Conservation (phyloP, 2,797 vertebrate species). For the Prionace glauca region DNA sequence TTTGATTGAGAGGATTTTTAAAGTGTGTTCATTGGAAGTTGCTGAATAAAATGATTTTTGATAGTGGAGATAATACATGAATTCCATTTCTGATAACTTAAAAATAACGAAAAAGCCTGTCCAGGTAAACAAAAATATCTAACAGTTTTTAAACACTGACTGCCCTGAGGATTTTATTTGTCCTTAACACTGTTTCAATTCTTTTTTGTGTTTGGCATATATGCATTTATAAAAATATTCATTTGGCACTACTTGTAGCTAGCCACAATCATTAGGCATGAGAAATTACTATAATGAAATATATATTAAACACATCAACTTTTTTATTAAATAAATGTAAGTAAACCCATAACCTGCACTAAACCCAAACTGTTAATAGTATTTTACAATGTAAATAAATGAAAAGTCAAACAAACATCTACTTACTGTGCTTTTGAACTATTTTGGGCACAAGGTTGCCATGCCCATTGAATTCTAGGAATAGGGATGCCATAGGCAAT, state of each 20-base stretch:
- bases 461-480: conserved; percentile 78
- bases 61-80: conserved; percentile 24
- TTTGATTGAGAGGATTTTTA: not conserved
- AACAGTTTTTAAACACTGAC: conserved; percentile 5
- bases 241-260: conserved; percentile 32
- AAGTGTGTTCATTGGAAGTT: not conserved
- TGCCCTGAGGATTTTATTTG: conserved; percentile 37
- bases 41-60: conserved; percentile 9
- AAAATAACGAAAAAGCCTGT: conserved; percentile 7
- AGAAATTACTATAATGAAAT: conserved; percentile 37
- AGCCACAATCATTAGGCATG: conserved; percentile 34
- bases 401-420: conserved; percentile 37
- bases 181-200: conserved; percentile 12
- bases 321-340: conserved; percentile 39
- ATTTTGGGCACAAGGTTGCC: conserved; percentile 74
- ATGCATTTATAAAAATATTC: conserved; percentile 37
- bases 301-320: conserved; percentile 37
- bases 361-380: conserved; percentile 33
- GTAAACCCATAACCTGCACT: conserved; percentile 33
- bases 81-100: conserved; percentile 31
- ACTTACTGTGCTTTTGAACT: conserved; percentile 77
- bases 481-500: conserved; percentile 77
- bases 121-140: conserved; percentile 33
- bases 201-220: conserved; percentile 33
- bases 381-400: conserved; percentile 35